Conservation (phyloP, 2,888 invertebrate genomes). For the Galeopsomyia nigrocyanea region DNA sequence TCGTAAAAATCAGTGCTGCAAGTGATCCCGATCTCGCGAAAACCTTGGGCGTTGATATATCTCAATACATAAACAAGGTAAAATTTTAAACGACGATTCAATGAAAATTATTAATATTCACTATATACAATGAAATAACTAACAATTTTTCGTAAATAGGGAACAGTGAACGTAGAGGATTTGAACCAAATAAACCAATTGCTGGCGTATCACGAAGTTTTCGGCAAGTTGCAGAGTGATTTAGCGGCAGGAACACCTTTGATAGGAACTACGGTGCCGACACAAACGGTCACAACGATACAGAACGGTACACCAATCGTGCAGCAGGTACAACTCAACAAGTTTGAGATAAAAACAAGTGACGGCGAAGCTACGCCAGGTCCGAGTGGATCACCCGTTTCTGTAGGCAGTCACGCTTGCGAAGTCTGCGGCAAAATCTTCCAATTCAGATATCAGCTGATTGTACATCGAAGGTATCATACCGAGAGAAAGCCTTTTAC, state of each 20-base stretch:
- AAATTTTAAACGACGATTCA: slow-evolving; percentile 10
- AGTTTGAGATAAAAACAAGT: slow-evolving; percentile 65
- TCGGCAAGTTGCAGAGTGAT: slow-evolving; percentile 78
- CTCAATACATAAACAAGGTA: slow-evolving; percentile 85
- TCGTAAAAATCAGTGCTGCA: slow-evolving; percentile 80
- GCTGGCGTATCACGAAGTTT: slow-evolving; percentile 89
- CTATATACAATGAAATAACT: neutral
- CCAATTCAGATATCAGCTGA: slow-evolving; percentile 88
- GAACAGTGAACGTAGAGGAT: slow-evolving; percentile 81
- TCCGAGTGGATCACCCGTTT: slow-evolving; percentile 73
- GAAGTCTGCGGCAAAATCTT: slow-evolving; percentile 90
- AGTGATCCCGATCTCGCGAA: slow-evolving; percentile 75
- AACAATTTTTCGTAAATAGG: slow-evolving; percentile 33
- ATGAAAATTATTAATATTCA: slow-evolving; percentile 14
- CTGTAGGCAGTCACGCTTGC: slow-evolving; percentile 80
- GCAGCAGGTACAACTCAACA: slow-evolving; percentile 67
- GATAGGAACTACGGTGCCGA: slow-evolving; percentile 65
- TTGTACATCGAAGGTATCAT: slow-evolving; percentile 89
- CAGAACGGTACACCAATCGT: slow-evolving; percentile 66
- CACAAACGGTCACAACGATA: slow-evolving; percentile 67
- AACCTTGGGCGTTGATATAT: slow-evolving; percentile 78
- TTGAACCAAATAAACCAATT: slow-evolving; percentile 87
- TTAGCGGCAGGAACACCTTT: slow-evolving; percentile 70
- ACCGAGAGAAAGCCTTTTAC: slow-evolving; percentile 89
- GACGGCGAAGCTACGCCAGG: slow-evolving; percentile 67